phyloP scores from a whole-genome alignment of 2,113 vertebrate genomes.

The Rousettus leschenaultii region DNA sequence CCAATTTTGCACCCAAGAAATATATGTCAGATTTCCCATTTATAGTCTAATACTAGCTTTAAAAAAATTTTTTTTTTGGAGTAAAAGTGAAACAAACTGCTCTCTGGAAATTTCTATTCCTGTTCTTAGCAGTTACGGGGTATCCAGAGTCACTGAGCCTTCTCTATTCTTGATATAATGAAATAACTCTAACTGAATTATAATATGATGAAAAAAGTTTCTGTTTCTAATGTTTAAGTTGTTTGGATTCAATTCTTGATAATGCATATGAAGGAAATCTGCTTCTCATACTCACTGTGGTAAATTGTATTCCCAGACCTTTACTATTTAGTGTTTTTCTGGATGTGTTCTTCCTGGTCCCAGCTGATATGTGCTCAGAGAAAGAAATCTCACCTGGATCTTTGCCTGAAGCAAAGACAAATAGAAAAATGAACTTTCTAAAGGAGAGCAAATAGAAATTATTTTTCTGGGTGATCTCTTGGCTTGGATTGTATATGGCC shows the following conservation, averaged over 20 bases:
- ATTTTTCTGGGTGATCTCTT: slow-evolving; percentile 24
- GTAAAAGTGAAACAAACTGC: neutral
- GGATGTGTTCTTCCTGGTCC: neutral
- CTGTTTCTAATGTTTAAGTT: neutral
- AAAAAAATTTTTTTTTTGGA: neutral
- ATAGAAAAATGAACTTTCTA: slow-evolving; percentile 22
- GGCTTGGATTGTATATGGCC: neutral
- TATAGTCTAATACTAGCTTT: neutral
- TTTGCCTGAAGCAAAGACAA: slow-evolving; percentile 46
- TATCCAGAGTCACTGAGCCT: neutral
- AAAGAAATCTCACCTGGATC: neutral
- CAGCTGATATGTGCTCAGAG: neutral
- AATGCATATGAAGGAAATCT: neutral
- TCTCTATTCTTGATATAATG: neutral
- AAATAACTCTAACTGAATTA: neutral
- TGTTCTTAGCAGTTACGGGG: neutral
- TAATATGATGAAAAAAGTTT: neutral
- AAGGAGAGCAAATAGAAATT: slow-evolving; percentile 42
- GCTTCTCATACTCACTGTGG: neutral
- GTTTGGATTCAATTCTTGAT: neutral
- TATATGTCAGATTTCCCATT: neutral
- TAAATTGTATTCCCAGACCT: neutral
- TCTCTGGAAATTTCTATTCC: neutral
- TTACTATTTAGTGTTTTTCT: neutral
- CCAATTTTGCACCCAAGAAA: neutral